Conservation (phyloP, 2,113 vertebrate species). For the Danio rerio region DNA sequence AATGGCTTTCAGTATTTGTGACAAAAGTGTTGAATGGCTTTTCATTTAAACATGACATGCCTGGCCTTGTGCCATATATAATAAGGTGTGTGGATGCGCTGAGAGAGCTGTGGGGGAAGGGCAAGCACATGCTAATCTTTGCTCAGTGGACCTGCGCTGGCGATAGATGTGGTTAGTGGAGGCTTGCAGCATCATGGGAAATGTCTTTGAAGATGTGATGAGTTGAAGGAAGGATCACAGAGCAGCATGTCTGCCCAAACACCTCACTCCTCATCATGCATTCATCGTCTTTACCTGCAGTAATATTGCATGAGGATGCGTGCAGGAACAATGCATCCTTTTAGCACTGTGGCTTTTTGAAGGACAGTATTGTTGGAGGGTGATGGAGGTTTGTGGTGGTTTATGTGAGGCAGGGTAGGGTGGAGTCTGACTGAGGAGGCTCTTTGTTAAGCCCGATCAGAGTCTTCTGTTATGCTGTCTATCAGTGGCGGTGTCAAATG, state of each 20-base stretch:
- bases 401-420: not conserved
- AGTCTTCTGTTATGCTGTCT: not conserved
- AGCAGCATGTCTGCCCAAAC: slow-evolving; percentile 30
- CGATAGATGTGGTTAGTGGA: not conserved
- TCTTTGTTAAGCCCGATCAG: not conserved
- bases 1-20: not conserved
- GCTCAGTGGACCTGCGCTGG: not conserved
- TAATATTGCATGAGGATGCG: slow-evolving; percentile 40
- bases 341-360: not conserved
- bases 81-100: not conserved
- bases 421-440: not conserved
- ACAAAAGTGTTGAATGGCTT: not conserved
- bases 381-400: not conserved
- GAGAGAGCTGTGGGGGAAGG: not conserved
- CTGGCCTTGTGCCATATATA: not conserved
- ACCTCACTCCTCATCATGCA: slow-evolving; percentile 42
- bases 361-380: not conserved
- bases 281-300: slow-evolving; percentile 33
- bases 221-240: slow-evolving; percentile 31
- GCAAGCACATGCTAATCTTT: slow-evolving; percentile 5
- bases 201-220: slow-evolving; percentile 41
- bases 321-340: not conserved
- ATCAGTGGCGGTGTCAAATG: not conserved
- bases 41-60: not conserved
- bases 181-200: slow-evolving; percentile 10